Evolutionary conservation across 2,888 invertebrate species (phyloP), one percentile per base, ranked within the genome.

Genomic region (Drosophila mimetica): DNA sequence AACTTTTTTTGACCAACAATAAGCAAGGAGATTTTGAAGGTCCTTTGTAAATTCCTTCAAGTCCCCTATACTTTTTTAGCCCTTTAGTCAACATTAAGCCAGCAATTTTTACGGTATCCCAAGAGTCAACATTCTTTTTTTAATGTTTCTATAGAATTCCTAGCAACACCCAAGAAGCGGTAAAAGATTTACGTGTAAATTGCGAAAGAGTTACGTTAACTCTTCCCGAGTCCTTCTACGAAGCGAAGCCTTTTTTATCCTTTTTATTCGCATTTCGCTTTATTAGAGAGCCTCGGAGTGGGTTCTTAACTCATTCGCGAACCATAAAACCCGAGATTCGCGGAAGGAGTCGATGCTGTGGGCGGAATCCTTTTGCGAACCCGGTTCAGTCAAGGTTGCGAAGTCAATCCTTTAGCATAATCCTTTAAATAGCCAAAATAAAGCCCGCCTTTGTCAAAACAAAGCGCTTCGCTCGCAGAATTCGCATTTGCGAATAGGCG

Each of bases 331-430:
- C 74, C 58, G 48, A 61, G 63, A 76, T 88, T 88, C 88, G 75
- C 71, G 70, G 88, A 88, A 89, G 51, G 48, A 47, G 64, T 53
- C 65, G 64, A 47, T 65, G 72, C 60, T 77, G 75, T 80, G 67
- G 74, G 80, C 80, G 79, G 80, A 76, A 50, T 61, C 64, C 70
- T 70, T 61, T 63, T 66, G 63, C 70, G 22, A 74, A 36, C 60
- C 66, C 53, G 52, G 63, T 48, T 47, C 72, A 76, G 78, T 88
- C 89, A 90, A 89, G 90, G 90, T 58, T 83, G 69, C 54, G 78
- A 89, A 90, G 90, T 88, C 87, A 91, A 90, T 90, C 91, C 90
- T 90, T 90, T 90, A 89, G 89, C 90, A 82, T 91, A 91, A 91
- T 90, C 89, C 89, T 89, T 90, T 91, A 91, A 91, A 89, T 89